Evolutionary conservation across 1,140 invertebrate species (phyloP).

Genomic region (Psilanteris sp.): DNA sequence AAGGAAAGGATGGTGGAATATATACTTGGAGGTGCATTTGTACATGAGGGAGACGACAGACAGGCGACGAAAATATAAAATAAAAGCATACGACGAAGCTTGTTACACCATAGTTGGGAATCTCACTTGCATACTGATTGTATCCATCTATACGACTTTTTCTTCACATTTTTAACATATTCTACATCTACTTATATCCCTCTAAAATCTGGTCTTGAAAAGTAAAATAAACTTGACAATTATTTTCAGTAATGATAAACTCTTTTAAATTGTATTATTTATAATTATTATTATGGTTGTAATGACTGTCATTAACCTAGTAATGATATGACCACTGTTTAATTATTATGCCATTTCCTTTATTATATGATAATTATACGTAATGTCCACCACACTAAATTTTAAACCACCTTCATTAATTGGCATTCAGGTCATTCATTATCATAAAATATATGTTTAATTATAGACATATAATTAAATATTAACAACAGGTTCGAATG

Average conservation of each 20-base stretch:
- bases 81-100: slow-evolving; percentile 50
- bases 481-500: too few relatives aligned
- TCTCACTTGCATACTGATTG: slow-evolving; percentile 58
- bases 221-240: slow-evolving; percentile 7
- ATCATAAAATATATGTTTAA: slow-evolving; percentile 2
- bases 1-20: too few relatives aligned
- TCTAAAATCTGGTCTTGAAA: slow-evolving; percentile 9
- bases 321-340: not conserved
- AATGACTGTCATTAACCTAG: not conserved
- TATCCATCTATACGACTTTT: slow-evolving; percentile 22
- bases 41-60: slow-evolving; percentile 24
- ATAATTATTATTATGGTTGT: not conserved
- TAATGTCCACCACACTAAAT: not conserved
- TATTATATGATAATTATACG: slow-evolving; percentile 9
- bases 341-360: slow-evolving; percentile 14
- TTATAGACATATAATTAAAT: too few relatives aligned
- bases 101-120: slow-evolving; percentile 51
- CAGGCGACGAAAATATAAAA: slow-evolving; percentile 18
- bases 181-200: slow-evolving; percentile 22
- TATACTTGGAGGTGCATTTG: too few relatives aligned
- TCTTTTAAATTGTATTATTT: not conserved
- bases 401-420: not conserved
- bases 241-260: slow-evolving; percentile 24
- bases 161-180: slow-evolving; percentile 39
- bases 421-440: not conserved